These are phyloP conservation scores for Andrena haemorrhoa DNA, from an alignment of 2,888 invertebrate species.

Conservation along the genomic window DNA sequence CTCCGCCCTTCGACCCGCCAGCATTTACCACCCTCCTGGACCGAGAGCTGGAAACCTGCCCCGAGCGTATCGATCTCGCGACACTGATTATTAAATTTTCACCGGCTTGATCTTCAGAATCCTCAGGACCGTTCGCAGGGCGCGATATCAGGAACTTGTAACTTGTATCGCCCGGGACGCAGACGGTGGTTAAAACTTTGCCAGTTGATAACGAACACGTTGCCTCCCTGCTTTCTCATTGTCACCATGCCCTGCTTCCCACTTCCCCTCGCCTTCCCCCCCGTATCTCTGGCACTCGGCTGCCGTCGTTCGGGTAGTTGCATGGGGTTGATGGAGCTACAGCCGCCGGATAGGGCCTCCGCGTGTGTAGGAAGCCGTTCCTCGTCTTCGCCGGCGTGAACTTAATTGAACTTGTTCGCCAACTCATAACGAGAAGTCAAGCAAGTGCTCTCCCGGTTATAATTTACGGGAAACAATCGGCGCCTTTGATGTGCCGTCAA, in stretches of 20 bases:
- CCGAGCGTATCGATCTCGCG: background rate
- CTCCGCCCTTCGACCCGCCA: constrained; percentile 30
- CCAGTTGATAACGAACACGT: constrained; percentile 49
- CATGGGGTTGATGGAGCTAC: constrained; percentile 58
- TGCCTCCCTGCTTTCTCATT: constrained; percentile 55
- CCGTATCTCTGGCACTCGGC: constrained; percentile 19
- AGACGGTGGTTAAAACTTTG: constrained; percentile 34
- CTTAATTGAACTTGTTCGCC: constrained; percentile 85
- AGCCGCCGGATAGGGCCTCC: constrained; percentile 64
- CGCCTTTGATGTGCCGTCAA: constrained; percentile 83
- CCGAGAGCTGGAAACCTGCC: background rate
- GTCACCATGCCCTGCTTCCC: constrained; percentile 48
- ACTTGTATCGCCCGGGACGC: constrained; percentile 1
- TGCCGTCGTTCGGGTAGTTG: constrained; percentile 44
- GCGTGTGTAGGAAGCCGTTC: constrained; percentile 80
- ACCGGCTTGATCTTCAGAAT: background rate
- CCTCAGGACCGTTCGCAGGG: background rate
- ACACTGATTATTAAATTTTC: constrained; percentile 21
- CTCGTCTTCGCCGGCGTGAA: constrained; percentile 74
- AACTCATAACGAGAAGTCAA: constrained; percentile 85
- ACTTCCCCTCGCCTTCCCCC: background rate
- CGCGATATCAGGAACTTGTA: constrained; percentile 2
- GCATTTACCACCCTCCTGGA: constrained; percentile 25
- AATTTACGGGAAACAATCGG: constrained; percentile 85
- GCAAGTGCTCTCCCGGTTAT: constrained; percentile 83